These are phyloP conservation scores for Catharus bicknelli DNA, from an alignment of 2,113 vertebrate species.

Conservation along the genomic window DNA sequence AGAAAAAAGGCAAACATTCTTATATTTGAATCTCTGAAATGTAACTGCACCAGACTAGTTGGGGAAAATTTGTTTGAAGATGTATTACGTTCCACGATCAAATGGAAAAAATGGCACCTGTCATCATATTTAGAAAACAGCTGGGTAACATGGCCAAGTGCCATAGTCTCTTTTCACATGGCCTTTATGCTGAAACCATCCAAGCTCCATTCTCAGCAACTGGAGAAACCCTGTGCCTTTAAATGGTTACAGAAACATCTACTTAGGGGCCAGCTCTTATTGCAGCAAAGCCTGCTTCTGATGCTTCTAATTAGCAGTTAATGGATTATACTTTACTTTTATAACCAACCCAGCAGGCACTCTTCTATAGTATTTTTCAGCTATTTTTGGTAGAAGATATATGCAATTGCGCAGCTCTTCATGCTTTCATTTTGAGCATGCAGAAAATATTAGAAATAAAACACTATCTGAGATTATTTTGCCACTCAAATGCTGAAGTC, in stretches of 20 bases:
- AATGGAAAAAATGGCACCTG: constrained; percentile 81
- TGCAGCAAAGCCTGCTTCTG: constrained; percentile 65
- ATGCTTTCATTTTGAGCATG: constrained; percentile 1
- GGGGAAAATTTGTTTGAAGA: constrained; percentile 80
- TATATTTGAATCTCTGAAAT: constrained; percentile 64
- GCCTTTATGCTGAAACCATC: constrained; percentile 70
- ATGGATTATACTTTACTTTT: constrained; percentile 64
- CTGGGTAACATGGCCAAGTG: constrained; percentile 72
- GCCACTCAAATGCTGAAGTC: neutral
- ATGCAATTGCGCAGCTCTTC: constrained; percentile 3
- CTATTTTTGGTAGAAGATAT: constrained; percentile 41
- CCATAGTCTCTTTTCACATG: constrained; percentile 70
- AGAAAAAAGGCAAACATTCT: neutral
- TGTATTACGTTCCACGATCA: constrained; percentile 81
- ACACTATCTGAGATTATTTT: constrained; percentile 21
- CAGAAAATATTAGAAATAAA: constrained; percentile 30
- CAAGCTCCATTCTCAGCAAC: constrained; percentile 65
- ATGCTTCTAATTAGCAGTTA: constrained; percentile 69
- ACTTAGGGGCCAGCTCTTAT: constrained; percentile 50
- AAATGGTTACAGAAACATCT: constrained; percentile 65
- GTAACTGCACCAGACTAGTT: constrained; percentile 61
- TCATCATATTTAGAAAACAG: constrained; percentile 79
- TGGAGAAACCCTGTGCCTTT: constrained; percentile 68
- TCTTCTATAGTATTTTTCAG: constrained; percentile 51
- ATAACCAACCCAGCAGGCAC: constrained; percentile 53